These are phyloP conservation scores for Camponotus pennsylvanicus DNA, from an alignment of 1,140 invertebrate genomes.

Conservation along the genomic window DNA sequence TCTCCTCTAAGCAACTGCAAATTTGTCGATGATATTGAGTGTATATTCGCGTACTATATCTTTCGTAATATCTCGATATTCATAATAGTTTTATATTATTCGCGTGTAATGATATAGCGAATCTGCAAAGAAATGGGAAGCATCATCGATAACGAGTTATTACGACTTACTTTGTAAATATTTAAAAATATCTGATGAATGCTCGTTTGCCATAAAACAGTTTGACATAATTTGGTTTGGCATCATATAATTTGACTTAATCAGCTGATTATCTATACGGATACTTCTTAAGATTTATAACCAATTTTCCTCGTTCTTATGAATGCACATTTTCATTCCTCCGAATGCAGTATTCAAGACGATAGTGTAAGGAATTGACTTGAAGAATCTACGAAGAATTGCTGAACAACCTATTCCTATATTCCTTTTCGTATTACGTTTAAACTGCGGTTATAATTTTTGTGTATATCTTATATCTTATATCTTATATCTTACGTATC, in stretches of 20 bases:
- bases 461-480: too few relatives aligned
- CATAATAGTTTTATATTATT: background rate
- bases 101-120: background rate
- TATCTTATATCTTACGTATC: background rate
- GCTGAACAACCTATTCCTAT: too few relatives aligned
- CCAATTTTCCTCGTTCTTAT: constrained; percentile 34
- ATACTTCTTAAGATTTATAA: background rate
- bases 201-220: background rate
- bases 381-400: too few relatives aligned
- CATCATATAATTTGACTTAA: too few relatives aligned
- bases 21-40: background rate
- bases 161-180: background rate
- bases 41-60: background rate
- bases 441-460: too few relatives aligned
- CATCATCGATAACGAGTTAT: constrained; percentile 30
- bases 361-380: background rate
- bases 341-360: background rate
- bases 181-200: background rate
- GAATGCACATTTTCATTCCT: constrained; percentile 15
- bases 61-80: background rate
- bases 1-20: background rate
- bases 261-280: background rate
- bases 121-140: background rate
- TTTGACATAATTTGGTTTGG: background rate
- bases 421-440: too few relatives aligned